Percentiles rank a stretch among this genome's conserved stretches.
Conservation (phyloP, 2,888 invertebrate genomes). For the Spisula solida region DNA sequence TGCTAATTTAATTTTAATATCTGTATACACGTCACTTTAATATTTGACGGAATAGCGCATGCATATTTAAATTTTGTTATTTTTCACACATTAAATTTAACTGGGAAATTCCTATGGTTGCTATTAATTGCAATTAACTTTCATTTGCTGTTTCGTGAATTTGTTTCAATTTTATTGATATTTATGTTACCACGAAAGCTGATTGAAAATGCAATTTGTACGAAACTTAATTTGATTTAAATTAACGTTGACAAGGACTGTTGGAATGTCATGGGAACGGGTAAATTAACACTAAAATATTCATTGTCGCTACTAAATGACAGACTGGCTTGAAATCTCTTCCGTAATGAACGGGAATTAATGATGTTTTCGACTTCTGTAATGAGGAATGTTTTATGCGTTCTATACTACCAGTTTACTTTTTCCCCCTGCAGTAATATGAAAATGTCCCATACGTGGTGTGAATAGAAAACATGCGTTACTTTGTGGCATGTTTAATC, state of each 20-base stretch:
- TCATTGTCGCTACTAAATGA: neutral
- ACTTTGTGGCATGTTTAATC: no score
- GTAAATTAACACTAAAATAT: conserved; percentile 24
- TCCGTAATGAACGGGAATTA: neutral
- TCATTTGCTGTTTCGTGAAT: conserved; percentile 18
- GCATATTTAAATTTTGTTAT: conserved; percentile 17
- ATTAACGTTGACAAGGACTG: conserved; percentile 9
- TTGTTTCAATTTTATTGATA: conserved; percentile 27
- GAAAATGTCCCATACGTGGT: no score
- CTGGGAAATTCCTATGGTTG: neutral
- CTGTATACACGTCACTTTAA: neutral
- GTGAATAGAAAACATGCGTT: no score
- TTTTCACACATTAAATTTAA: conserved; percentile 23
- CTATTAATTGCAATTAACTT: conserved; percentile 11
- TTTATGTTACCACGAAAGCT: neutral
- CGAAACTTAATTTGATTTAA: conserved; percentile 24
- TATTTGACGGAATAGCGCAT: conserved; percentile 4
- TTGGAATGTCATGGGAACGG: conserved; percentile 22
- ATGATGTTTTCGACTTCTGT: conserved; percentile 7
- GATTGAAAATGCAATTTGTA: conserved; percentile 16
- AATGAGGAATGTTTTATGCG: no score
- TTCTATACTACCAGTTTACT: no score
- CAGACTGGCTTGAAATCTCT: neutral
- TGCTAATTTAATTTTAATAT: neutral
- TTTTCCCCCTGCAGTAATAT: no score